Evolutionary conservation across 2,797 vertebrate species (phyloP).

Genomic region (Tapirus indicus): DNA sequence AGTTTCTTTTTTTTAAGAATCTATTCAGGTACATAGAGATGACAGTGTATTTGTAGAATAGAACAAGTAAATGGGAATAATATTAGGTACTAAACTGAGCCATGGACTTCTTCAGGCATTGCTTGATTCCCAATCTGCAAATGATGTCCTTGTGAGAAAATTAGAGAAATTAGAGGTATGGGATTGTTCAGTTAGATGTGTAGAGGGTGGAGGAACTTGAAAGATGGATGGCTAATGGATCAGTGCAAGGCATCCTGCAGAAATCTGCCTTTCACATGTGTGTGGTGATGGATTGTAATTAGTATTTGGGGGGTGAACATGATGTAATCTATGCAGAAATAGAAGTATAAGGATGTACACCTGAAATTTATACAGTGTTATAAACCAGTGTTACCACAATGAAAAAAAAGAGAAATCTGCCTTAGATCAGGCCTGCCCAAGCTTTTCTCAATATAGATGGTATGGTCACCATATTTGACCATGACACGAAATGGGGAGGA

Average conservation of each 20-base stretch:
- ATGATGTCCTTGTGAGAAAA: neutral
- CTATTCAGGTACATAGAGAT: neutral
- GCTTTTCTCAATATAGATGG: neutral
- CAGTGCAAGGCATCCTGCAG: neutral
- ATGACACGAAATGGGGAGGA: neutral
- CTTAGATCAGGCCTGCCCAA: neutral
- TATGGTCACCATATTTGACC: neutral
- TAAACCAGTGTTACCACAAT: too few species aligned
- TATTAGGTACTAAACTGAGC: neutral
- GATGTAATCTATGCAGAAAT: too few species aligned
- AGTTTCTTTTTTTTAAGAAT: neutral
- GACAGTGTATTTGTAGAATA: neutral
- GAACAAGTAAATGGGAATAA: neutral
- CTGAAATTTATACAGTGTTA: too few species aligned
- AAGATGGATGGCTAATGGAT: neutral
- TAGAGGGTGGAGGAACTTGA: neutral
- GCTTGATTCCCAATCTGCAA: neutral
- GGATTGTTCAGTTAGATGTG: neutral
- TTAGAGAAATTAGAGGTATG: neutral
- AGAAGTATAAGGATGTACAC: too few species aligned
- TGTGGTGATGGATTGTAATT: too few species aligned
- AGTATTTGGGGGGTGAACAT: too few species aligned
- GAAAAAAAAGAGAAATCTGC: neutral
- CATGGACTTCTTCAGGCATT: neutral
- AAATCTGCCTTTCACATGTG: neutral